These are phyloP conservation scores for Anthonomus grandis DNA, from an alignment of 1,140 invertebrate species.

Conservation along the genomic window DNA sequence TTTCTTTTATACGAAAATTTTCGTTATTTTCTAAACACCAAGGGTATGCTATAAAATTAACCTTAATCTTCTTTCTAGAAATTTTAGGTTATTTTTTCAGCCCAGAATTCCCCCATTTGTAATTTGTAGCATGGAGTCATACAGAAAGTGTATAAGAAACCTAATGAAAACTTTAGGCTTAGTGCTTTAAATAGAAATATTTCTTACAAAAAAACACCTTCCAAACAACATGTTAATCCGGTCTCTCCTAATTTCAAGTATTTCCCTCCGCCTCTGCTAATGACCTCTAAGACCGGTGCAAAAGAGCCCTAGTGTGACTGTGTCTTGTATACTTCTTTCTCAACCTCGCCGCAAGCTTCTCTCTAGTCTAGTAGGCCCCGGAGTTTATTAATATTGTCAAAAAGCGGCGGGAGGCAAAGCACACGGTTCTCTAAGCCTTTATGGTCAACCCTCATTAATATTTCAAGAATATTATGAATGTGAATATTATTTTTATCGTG, in stretches of 20 bases:
- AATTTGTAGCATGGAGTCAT: too few relatives aligned
- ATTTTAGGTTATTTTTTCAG: too few relatives aligned
- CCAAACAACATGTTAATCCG: too few relatives aligned
- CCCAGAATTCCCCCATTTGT: not conserved
- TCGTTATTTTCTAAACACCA: too few relatives aligned
- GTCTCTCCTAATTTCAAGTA: not conserved
- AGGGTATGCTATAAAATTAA: too few relatives aligned
- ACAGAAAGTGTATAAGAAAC: not conserved
- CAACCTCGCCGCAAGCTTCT: constrained; percentile 8
- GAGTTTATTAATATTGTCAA: constrained; percentile 33
- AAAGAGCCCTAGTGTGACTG: constrained; percentile 16
- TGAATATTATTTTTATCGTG: constrained; percentile 19
- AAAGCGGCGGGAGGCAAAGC: constrained; percentile 28
- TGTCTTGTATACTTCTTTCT: constrained; percentile 4
- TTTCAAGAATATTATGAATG: constrained; percentile 20
- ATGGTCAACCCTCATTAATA: constrained; percentile 32
- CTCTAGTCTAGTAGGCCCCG: constrained; percentile 23
- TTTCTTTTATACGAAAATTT: too few relatives aligned
- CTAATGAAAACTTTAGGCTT: not conserved
- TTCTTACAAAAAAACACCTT: too few relatives aligned
- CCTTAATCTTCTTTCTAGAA: too few relatives aligned
- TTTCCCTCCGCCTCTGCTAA: constrained; percentile 4
- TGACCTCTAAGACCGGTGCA: constrained; percentile 20
- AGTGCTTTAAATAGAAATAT: too few relatives aligned
- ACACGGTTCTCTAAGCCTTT: constrained; percentile 28